Conservation (phyloP, 2,113 vertebrate genomes). For the Archocentrus centrarchus region DNA sequence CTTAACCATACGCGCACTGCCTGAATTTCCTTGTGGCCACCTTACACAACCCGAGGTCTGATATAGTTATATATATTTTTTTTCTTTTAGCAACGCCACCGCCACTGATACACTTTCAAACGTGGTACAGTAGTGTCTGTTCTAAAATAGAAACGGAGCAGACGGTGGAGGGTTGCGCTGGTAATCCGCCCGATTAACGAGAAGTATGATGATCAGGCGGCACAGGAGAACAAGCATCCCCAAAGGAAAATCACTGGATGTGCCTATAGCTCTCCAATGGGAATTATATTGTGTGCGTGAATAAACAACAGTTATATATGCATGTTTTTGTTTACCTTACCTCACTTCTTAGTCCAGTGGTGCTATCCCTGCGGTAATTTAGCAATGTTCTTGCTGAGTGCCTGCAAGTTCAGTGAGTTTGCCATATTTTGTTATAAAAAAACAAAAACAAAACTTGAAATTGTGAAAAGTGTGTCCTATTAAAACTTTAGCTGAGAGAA, state of each 20-base stretch:
- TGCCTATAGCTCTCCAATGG: background rate
- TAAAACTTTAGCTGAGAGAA: background rate
- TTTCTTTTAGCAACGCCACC: background rate
- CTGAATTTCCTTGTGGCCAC: background rate
- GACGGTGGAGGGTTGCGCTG: conserved; percentile 67
- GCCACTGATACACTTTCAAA: background rate
- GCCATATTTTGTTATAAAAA: background rate
- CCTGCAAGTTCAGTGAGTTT: conserved; percentile 1
- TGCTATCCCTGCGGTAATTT: background rate
- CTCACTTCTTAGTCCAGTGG: background rate
- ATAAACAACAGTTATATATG: background rate
- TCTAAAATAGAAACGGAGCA: conserved; percentile 72
- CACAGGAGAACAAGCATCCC: conserved; percentile 14
- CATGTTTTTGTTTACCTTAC: background rate
- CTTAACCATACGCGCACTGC: conserved; percentile 29
- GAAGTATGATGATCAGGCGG: conserved; percentile 60
- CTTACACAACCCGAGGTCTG: background rate
- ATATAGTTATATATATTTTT: too few relatives aligned
- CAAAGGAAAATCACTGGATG: conserved; percentile 7
- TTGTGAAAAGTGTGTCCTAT: background rate
- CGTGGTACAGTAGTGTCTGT: conserved; percentile 19
- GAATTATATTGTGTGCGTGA: background rate
- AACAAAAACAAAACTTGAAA: background rate
- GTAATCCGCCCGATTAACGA: conserved; percentile 77
- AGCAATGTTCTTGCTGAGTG: background rate